phyloP scores from a whole-genome alignment of 2,888 invertebrate species.

The Drosophila mayaguana region DNA sequence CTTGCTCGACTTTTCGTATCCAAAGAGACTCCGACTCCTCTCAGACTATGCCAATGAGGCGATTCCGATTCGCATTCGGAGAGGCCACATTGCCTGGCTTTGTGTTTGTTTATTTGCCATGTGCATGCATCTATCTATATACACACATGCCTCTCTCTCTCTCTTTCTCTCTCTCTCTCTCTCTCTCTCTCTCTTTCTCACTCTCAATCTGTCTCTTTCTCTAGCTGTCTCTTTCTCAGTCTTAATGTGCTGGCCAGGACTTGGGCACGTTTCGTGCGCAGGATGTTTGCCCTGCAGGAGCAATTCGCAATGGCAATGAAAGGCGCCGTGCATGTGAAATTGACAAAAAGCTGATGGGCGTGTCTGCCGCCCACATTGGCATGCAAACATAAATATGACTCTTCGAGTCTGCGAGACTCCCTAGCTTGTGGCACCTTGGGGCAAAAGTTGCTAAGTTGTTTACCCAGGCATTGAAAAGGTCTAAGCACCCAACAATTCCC shows the following conservation, averaged over 20 bases:
- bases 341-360: slow-evolving; percentile 69
- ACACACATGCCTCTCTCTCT: background rate
- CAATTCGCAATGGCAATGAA: slow-evolving; percentile 67
- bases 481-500: slow-evolving; percentile 36
- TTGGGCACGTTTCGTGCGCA: slow-evolving; percentile 69
- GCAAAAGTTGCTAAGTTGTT: slow-evolving; percentile 73
- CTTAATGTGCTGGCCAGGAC: slow-evolving; percentile 41
- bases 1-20: slow-evolving; percentile 59
- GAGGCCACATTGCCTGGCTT: slow-evolving; percentile 24
- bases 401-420: slow-evolving; percentile 27
- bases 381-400: slow-evolving; percentile 71
- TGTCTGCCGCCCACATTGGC: slow-evolving; percentile 39
- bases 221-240: background rate
- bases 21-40: slow-evolving; percentile 5
- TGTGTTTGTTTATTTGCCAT: slow-evolving; percentile 53
- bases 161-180: background rate
- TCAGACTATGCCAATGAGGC: background rate
- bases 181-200: too few species aligned
- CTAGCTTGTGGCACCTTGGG: slow-evolving; percentile 52
- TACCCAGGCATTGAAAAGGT: slow-evolving; percentile 62
- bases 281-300: slow-evolving; percentile 73
- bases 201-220: too few species aligned
- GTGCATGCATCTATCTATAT: slow-evolving; percentile 18
- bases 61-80: slow-evolving; percentile 21
- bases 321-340: slow-evolving; percentile 67